These are phyloP conservation scores for Geotrypetes seraphini DNA, from an alignment of 2,797 vertebrate species.

Conservation along the genomic window DNA sequence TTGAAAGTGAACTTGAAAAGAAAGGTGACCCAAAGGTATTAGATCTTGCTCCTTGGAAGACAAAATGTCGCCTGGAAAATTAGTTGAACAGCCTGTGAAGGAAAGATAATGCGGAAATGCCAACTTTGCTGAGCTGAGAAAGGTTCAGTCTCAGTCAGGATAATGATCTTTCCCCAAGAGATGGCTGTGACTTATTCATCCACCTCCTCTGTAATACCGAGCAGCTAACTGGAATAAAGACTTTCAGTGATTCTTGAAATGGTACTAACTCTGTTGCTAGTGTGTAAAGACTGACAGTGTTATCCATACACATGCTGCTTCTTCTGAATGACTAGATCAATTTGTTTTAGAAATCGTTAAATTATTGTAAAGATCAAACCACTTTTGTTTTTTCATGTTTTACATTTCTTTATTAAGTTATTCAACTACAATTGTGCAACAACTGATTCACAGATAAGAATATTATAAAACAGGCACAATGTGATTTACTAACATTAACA, in stretches of 20 bases:
- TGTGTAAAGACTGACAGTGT: constrained; percentile 7
- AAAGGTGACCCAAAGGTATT: constrained; percentile 8
- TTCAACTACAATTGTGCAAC: too few species aligned
- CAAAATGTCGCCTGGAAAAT: constrained; percentile 24
- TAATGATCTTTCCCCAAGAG: constrained; percentile 16
- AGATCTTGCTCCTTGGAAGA: constrained; percentile 22
- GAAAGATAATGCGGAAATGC: constrained; percentile 18
- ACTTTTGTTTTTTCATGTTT: too few species aligned
- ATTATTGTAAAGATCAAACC: too few species aligned
- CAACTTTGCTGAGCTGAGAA: constrained; percentile 14
- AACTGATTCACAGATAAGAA: too few species aligned
- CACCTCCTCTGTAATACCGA: constrained; percentile 29
- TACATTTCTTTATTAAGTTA: too few species aligned
- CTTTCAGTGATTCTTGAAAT: constrained; percentile 22
- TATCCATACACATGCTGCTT: constrained; percentile 16
- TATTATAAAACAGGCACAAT: too few species aligned
- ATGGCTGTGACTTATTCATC: constrained; percentile 22
- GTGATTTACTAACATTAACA: too few species aligned
- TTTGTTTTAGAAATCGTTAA: neutral
- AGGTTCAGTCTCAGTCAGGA: constrained; percentile 8
- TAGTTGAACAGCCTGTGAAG: constrained; percentile 14
- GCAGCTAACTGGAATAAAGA: constrained; percentile 25
- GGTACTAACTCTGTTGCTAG: constrained; percentile 12
- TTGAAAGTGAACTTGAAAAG: constrained; percentile 20
- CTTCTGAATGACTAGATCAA: too few species aligned